A percentile compares a stretch with the other conserved stretches of the same genome.
Evolutionary conservation across 1,140 invertebrate genomes (phyloP).

Genomic region (Saxidomus purpurata): DNA sequence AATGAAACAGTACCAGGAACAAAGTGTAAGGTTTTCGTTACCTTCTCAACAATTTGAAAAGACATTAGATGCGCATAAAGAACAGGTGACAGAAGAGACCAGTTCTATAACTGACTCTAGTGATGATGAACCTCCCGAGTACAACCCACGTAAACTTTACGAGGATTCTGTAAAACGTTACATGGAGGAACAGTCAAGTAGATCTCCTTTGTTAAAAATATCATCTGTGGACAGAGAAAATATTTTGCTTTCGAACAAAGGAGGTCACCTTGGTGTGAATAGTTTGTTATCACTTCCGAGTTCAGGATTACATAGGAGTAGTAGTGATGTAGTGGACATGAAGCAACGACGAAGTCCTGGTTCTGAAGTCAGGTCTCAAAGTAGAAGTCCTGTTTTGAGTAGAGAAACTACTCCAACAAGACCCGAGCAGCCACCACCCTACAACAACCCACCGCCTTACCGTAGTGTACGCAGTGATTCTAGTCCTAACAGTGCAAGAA

Average conservation of each 20-base stretch:
- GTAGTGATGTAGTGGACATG: constrained; percentile 33
- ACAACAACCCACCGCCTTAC: constrained; percentile 63
- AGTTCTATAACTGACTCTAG: not conserved
- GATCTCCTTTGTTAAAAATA: constrained; percentile 58
- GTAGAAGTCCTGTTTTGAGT: not conserved
- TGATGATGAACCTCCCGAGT: constrained; percentile 43
- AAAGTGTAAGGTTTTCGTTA: constrained; percentile 20
- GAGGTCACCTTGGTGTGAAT: constrained; percentile 8
- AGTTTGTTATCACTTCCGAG: not conserved
- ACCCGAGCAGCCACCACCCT: constrained; percentile 58
- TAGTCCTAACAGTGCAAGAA: constrained; percentile 53
- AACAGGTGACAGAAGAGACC: not conserved
- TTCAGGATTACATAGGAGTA: constrained; percentile 22
- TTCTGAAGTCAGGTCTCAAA: not conserved
- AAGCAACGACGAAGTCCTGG: not conserved
- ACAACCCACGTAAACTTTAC: constrained; percentile 53
- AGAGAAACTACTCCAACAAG: constrained; percentile 38
- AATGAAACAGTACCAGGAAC: constrained; percentile 60
- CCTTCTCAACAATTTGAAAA: constrained; percentile 48
- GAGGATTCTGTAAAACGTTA: constrained; percentile 60
- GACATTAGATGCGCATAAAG: constrained; percentile 29
- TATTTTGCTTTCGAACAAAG: constrained; percentile 60
- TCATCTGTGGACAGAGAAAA: constrained; percentile 22
- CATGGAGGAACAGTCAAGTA: constrained; percentile 49
- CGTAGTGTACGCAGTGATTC: constrained; percentile 41